phyloP scores from a whole-genome alignment of 2,797 vertebrate genomes.

The Chelonia mydas region DNA sequence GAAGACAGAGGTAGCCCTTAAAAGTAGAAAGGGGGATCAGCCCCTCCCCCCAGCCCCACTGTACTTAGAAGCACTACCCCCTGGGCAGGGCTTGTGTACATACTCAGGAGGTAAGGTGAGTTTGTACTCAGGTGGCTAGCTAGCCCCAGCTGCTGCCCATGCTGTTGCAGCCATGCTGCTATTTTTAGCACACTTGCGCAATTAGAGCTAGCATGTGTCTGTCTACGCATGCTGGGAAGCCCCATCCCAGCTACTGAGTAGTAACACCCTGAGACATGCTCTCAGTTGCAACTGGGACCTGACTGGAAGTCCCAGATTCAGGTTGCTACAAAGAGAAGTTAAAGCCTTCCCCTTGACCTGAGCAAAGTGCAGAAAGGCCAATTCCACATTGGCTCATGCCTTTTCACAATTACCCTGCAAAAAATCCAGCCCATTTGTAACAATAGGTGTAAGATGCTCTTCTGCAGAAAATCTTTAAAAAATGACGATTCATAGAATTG shows the following conservation, averaged over 20 bases:
- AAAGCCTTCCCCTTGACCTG: neutral
- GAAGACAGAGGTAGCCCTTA: neutral
- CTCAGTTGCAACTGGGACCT: neutral
- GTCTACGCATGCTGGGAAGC: neutral
- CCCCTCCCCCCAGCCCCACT: neutral
- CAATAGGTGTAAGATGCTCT: neutral
- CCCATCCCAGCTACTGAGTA: neutral
- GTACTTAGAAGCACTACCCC: no score
- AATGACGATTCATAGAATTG: neutral
- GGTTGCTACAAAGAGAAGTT: neutral
- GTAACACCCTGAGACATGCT: neutral
- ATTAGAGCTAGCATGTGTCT: neutral
- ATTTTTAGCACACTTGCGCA: neutral
- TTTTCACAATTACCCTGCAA: neutral
- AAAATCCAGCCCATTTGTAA: neutral
- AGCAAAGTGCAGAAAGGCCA: neutral
- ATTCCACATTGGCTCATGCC: neutral
- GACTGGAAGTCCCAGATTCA: neutral
- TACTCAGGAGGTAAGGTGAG: neutral
- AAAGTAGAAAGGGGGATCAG: neutral
- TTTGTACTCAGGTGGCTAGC: neutral
- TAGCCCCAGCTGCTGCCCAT: neutral
- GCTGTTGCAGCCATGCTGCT: neutral
- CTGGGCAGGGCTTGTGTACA: neutral
- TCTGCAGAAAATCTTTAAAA: neutral